These are phyloP conservation scores for Carettochelys insculpta DNA, from an alignment of 2,113 vertebrate species.

Conservation along the genomic window DNA sequence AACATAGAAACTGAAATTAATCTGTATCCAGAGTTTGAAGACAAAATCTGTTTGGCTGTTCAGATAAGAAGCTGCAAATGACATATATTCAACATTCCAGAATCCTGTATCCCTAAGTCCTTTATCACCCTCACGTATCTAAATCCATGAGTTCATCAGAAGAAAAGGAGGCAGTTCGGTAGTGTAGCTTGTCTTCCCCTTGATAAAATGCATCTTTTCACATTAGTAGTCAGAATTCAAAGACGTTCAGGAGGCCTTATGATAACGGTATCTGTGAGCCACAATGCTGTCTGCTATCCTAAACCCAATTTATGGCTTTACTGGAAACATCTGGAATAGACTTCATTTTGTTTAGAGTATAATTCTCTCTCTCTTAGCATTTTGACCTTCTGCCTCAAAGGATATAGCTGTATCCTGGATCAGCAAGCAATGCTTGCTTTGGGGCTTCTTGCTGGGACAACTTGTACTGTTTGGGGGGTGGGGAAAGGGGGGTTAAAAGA, in stretches of 20 bases:
- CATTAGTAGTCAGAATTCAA: background rate
- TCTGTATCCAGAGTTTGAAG: background rate
- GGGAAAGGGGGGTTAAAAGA: no score
- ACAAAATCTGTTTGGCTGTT: background rate
- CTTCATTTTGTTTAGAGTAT: background rate
- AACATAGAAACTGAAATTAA: background rate
- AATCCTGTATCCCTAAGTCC: background rate
- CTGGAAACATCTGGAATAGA: constrained; percentile 2
- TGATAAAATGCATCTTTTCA: background rate
- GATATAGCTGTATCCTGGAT: background rate
- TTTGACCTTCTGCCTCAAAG: background rate
- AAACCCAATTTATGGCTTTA: background rate
- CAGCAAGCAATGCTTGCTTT: background rate
- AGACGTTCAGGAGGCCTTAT: background rate
- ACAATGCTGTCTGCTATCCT: background rate
- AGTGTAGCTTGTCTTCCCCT: background rate
- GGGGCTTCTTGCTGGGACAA: background rate
- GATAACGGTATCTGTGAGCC: background rate
- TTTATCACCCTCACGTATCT: background rate
- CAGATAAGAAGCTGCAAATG: background rate
- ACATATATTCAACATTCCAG: background rate
- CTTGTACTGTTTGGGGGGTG: background rate
- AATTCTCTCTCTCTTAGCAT: background rate
- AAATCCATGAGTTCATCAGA: background rate
- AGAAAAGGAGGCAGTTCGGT: background rate